phyloP scores from a whole-genome alignment of 2,113 vertebrate species.

The Albula glossodonta region DNA sequence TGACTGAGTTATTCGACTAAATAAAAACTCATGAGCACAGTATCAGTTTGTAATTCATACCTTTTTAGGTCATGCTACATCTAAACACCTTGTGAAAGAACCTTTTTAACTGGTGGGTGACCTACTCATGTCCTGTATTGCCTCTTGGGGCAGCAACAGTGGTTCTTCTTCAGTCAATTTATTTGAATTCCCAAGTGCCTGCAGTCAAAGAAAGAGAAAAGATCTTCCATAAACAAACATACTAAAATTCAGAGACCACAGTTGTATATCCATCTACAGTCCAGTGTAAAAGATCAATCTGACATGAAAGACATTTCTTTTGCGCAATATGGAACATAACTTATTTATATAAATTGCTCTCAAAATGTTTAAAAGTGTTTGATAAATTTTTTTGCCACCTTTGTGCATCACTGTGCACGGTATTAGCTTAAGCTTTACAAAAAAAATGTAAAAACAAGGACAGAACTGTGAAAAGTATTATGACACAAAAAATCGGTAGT shows the following conservation, averaged over 20 bases:
- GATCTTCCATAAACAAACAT: not conserved
- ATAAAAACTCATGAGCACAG: not conserved
- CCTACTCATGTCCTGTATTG: conserved; percentile 80
- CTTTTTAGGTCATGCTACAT: not conserved
- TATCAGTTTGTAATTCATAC: not conserved
- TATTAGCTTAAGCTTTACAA: no score
- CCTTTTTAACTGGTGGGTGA: not conserved
- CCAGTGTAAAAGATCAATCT: no score
- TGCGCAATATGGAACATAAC: no score
- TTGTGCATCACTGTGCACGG: no score
- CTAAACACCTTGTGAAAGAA: not conserved
- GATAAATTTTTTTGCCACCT: no score
- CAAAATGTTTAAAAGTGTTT: no score
- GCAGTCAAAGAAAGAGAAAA: conserved; percentile 17
- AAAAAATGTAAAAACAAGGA: no score
- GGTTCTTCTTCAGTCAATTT: conserved; percentile 85
- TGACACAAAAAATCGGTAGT: no score
- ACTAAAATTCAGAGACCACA: not conserved
- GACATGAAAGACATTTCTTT: no score
- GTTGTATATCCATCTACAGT: no score
- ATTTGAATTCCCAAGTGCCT: conserved; percentile 69
- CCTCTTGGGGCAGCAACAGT: conserved; percentile 87
- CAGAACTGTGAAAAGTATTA: no score
- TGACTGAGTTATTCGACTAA: not conserved
- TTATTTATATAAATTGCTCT: no score